phyloP scores from a whole-genome alignment of 2,797 vertebrate genomes.

The Setipinna tenuifilis region DNA sequence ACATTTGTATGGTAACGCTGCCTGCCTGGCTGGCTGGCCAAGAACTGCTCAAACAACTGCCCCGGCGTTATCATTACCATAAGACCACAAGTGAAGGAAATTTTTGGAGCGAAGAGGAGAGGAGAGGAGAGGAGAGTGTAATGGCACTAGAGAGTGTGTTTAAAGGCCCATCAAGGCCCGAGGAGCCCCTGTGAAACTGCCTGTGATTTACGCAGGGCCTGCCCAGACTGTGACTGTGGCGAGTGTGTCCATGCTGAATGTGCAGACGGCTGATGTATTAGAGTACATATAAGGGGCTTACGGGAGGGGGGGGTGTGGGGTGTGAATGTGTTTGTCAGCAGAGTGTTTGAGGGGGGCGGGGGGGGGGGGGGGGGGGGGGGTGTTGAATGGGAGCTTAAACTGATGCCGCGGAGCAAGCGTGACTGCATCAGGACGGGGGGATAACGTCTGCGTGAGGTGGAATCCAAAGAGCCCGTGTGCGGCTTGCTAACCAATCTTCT shows the following conservation, averaged over 20 bases:
- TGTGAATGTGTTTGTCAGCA: conserved; percentile 18
- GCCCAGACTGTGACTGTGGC: not conserved
- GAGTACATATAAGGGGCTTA: conserved; percentile 19
- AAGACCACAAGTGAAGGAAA: too few relatives aligned
- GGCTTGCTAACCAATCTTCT: not conserved
- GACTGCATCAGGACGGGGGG: not conserved
- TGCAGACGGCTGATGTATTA: not conserved
- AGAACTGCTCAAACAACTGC: too few relatives aligned
- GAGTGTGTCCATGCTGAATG: not conserved
- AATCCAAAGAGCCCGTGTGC: conserved; percentile 2
- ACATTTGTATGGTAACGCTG: too few relatives aligned
- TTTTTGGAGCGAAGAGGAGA: too few relatives aligned
- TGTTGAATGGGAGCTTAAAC: not conserved
- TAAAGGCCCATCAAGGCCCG: not conserved
- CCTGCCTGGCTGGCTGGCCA: too few relatives aligned
- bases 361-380: not conserved
- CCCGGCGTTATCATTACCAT: too few relatives aligned
- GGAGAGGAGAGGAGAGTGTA: not conserved
- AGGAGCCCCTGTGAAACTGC: not conserved
- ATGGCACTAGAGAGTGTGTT: not conserved
- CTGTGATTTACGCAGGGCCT: not conserved
- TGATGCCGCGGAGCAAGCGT: not conserved
- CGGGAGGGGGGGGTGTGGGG: too few relatives aligned
- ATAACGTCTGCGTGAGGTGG: conserved; percentile 19
- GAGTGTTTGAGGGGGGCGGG: not conserved